Evolutionary conservation across 2,113 vertebrate species (phyloP), one percentile per base, ranked within the genome.

Genomic region (Chlorocebus sabaeus): DNA sequence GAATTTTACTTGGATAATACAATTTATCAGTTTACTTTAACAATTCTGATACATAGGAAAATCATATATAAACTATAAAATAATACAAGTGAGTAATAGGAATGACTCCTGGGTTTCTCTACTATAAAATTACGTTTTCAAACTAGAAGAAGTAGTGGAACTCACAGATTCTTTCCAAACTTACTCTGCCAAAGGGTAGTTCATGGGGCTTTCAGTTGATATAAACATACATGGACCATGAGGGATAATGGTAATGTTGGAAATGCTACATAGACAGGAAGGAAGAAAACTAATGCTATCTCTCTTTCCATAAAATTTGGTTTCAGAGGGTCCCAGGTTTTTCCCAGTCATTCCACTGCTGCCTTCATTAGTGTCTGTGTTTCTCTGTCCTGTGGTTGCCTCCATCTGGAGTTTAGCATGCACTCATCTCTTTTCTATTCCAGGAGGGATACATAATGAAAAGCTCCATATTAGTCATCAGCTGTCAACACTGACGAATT

Each of bases 401-500:
- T 87, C 96, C 43, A 83, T 97, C 98, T 98, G 96, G 92, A 91
- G 22, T 97, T 98, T 97, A 97, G 98, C 96, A 93, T 93, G 72
- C 35, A 93, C 95, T 98, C 85, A 88, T 97, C 83, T 98, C 90
- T 98, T 95, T 90, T 97, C 40, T 95, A 97, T 98, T 98, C 97
- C 93, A 40, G 88, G 83, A 96, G 83, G 93, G 94, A 97, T 12
- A 17, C 32, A 57, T 98, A 98, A 98, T 98, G 95, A 98, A 98
- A 98, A 98, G 97, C 96, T 98, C 94, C n/a, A 16, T 98, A 97
- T 98, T 98, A 98, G 97, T 98, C 98, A 95, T 17, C 50, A 98
- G 61, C 97, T 98, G 97, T 98, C 98, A 98, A 84, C 43, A 89
- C 9, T 97, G 96, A 98, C 97, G 97, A 98, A 98, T 98, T 98